Evolutionary conservation across 2,888 invertebrate genomes (phyloP), one percentile per base, ranked within the genome.

Genomic region (Pemphredon lugubris): DNA sequence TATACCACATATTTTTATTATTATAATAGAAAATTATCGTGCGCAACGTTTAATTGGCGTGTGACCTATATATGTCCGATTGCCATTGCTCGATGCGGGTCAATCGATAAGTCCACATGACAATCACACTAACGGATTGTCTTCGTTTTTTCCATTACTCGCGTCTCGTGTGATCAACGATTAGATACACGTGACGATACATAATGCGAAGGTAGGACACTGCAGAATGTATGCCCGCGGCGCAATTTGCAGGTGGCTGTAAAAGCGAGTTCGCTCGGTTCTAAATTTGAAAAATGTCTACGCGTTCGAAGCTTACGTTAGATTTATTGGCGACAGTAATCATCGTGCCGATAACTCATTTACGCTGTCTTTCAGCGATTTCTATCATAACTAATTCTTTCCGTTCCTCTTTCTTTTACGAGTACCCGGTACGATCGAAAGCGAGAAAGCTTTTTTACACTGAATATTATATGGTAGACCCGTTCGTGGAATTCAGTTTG

Each of bases 181-280:
- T 74, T 74, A 74, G 72, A 72, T 72, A 67, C 50, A 72, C 13
- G 30, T 6, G 55, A 66, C 59, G 67, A 64, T 53, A 7, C n/a
- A n/a, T 16, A 32, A 14, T 63, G 39, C 50, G 50, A 59, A 61
- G 57, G 26, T 40, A 59, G 47, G 39, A 50, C 54, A 11, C 1
- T 9, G 55, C 32, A 23, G 26, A 32, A 57, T 18, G 30, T 55
- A 57, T 18, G 30, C 51, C 39, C 58, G 42, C 39, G 39, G 9
- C n/a, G 5, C 40, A n/a, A 11, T 14, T 32, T 30, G 13, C 34
- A n/a, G 7, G 11, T 26, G 18, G 18, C 34, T n/a, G 34, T 7
- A 34, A 34, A 34, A 34, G n/a, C 11, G 2, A 34, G 34, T 7
- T 7, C 11, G 11, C n/a, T 34, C 11, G 11, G 34, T 34, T 4